Conservation (phyloP, 2,888 invertebrate genomes). For the Drosophila stalkeri region DNA sequence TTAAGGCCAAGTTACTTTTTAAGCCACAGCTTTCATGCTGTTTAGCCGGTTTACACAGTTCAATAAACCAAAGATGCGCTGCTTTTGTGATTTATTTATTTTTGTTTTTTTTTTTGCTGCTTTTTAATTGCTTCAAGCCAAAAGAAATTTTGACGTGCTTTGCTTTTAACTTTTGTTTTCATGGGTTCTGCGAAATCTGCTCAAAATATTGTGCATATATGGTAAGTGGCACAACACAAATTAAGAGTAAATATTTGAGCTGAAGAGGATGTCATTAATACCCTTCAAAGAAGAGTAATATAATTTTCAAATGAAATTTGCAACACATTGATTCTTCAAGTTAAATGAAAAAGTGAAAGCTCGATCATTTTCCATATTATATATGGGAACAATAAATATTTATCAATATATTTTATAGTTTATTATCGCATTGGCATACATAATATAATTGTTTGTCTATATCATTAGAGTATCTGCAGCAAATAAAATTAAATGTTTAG, state of each 20-base stretch:
- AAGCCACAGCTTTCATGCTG: constrained; percentile 47
- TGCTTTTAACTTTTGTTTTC: constrained; percentile 32
- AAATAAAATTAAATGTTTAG: no score
- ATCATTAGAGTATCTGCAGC: constrained; percentile 5
- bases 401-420: not conserved
- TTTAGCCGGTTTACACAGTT: constrained; percentile 51
- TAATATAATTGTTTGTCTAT: no score
- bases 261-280: not conserved
- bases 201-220: constrained; percentile 12
- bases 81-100: constrained; percentile 18
- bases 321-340: not conserved
- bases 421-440: not conserved
- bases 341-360: no score
- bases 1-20: constrained; percentile 14
- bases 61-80: constrained; percentile 57
- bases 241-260: constrained; percentile 13
- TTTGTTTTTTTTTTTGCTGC: constrained; percentile 7
- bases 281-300: not conserved
- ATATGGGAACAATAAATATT: not conserved
- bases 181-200: constrained; percentile 29
- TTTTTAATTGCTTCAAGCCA: constrained; percentile 22
- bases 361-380: no score
- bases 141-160: constrained; percentile 18
- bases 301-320: not conserved
- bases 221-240: constrained; percentile 33